These are phyloP conservation scores for Typhlomys cinereus DNA, from an alignment of 2,113 vertebrate species.

Conservation along the genomic window DNA sequence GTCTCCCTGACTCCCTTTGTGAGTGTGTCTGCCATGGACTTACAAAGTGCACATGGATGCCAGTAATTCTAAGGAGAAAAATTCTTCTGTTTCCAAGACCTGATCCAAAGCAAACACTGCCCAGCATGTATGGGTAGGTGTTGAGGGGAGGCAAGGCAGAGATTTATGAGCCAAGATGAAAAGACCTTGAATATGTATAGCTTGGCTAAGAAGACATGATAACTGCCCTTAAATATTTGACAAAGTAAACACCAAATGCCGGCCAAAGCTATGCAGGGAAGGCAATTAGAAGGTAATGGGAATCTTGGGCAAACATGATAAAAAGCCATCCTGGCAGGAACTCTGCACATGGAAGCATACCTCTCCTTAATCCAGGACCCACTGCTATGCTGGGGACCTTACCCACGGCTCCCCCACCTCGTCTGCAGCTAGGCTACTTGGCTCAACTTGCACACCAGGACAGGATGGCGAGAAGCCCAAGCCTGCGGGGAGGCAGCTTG, in stretches of 20 bases:
- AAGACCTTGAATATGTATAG: slow-evolving; percentile 64
- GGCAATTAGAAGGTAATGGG: slow-evolving; percentile 56
- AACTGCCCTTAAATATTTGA: slow-evolving; percentile 70
- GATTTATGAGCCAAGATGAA: slow-evolving; percentile 76
- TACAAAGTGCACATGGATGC: slow-evolving; percentile 61
- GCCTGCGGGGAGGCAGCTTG: neutral
- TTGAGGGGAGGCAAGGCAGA: slow-evolving; percentile 64
- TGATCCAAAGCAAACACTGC: slow-evolving; percentile 76
- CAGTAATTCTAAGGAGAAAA: slow-evolving; percentile 71
- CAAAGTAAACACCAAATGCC: slow-evolving; percentile 69
- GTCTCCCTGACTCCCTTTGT: slow-evolving; percentile 61
- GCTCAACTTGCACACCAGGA: neutral
- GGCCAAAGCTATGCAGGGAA: slow-evolving; percentile 37
- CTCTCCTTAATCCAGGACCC: neutral
- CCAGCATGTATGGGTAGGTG: slow-evolving; percentile 67
- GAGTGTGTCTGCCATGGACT: slow-evolving; percentile 52
- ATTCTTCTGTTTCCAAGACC: slow-evolving; percentile 54
- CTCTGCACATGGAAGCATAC: neutral
- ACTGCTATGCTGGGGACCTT: neutral
- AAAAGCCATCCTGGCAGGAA: slow-evolving; percentile 45
- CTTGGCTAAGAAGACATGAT: slow-evolving; percentile 75
- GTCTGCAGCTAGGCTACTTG: neutral
- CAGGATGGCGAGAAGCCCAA: neutral
- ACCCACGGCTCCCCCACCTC: neutral
- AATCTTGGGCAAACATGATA: slow-evolving; percentile 60